Base-by-base conservation (phyloP, 2,888 invertebrate species). In the Spisula subtruncata region DNA sequence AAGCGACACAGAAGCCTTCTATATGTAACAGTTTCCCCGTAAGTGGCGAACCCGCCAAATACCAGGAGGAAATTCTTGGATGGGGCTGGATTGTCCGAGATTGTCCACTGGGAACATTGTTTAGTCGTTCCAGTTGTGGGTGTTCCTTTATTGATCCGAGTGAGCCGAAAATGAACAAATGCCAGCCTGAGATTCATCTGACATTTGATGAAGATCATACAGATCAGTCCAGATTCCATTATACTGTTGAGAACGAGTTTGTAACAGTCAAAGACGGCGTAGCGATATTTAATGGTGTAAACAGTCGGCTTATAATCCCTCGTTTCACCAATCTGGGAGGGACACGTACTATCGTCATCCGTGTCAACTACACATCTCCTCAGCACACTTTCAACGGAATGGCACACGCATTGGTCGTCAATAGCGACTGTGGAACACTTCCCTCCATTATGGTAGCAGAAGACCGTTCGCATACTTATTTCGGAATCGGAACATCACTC, bases 321-420 rank as follows among this genome's bases (percentile, higher is more conserved):
- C 86, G 94, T n/a, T 95, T 95, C 86, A 93, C 94, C 75, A 95
- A 95, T 81, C 84, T 93, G 16, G 93, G 93, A 25, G 92, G 94
- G 60, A 94, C 94, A 16, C 90, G 87, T 25, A 94, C 93, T 0
- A 85, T 95, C 32, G 90, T 94, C n/a, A 93, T 95, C 18, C 93
- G 93, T 51, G 88, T 94, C n/a, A 93, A 93, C 25, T 95, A 93
- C 88, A 93, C 89, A 54, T 92, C 91, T 32, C 46, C 35, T 0
- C 88, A 86, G 41, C 56, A 25, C n/a, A 81, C 18, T 12, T 54
- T 79, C 6, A 41, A 56, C 16, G 81, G 60, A 5, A 75, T 87
- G 6, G 89, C 89, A 29, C 93, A 93, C 81, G 94, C 95, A 0
- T 84, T 95, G 41, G 85, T 95, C 10, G 93, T 94, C 75, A 95